These are phyloP conservation scores for Macropis europaea DNA, from an alignment of 2,888 invertebrate species.

Conservation along the genomic window DNA sequence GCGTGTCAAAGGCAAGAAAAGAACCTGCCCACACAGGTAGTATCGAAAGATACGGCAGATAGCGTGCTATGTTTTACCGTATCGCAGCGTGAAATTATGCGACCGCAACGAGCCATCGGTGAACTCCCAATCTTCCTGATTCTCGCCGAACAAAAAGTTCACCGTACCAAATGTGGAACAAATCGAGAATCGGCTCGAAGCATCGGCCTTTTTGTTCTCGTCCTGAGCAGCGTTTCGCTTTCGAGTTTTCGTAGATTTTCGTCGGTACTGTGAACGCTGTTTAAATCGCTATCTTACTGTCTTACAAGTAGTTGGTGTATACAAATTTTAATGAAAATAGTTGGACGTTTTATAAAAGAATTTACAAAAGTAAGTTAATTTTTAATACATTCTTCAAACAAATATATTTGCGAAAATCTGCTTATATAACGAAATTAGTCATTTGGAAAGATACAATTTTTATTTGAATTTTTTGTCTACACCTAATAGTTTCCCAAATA, in stretches of 20 bases:
- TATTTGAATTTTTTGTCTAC: too few relatives aligned
- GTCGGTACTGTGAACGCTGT: too few relatives aligned
- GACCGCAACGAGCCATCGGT: conserved; percentile 4
- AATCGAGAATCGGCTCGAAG: conserved; percentile 21
- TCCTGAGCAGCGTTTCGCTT: background rate
- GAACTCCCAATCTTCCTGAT: conserved; percentile 20
- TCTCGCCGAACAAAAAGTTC: conserved; percentile 3
- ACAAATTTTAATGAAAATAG: too few relatives aligned
- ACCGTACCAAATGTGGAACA: conserved; percentile 32
- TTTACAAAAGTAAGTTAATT: too few relatives aligned
- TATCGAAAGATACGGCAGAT: conserved; percentile 19
- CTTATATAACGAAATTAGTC: too few relatives aligned
- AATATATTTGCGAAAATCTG: too few relatives aligned
- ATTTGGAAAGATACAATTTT: too few relatives aligned
- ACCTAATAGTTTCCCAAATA: too few relatives aligned
- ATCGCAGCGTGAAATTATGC: conserved; percentile 46
- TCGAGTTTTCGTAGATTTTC: conserved; percentile 23
- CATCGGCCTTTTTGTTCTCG: background rate
- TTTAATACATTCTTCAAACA: too few relatives aligned
- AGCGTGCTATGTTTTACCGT: conserved; percentile 28
- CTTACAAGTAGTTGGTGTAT: too few relatives aligned
- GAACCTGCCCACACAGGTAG: conserved; percentile 44
- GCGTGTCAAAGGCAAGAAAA: conserved; percentile 37
- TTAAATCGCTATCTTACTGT: too few relatives aligned
- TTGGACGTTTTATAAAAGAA: too few relatives aligned